phyloP scores from a whole-genome alignment of 2,797 vertebrate genomes.

The Falco biarmicus region DNA sequence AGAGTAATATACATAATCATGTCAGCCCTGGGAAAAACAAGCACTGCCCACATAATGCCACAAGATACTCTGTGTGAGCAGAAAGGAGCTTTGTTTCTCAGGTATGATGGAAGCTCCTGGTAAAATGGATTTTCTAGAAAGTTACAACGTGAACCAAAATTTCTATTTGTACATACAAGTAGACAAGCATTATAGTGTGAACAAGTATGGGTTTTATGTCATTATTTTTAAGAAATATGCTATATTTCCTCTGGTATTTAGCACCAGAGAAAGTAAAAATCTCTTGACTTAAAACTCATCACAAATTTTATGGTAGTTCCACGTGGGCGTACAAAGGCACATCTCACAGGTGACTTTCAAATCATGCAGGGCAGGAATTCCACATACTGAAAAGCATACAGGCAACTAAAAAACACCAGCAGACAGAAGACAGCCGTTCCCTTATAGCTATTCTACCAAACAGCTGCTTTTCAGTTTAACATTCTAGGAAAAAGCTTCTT shows the following conservation, averaged over 20 bases:
- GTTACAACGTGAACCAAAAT: not conserved
- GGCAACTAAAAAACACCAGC: not conserved
- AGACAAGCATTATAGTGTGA: not conserved
- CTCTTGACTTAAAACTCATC: not conserved
- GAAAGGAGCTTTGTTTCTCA: not conserved
- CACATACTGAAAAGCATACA: not conserved
- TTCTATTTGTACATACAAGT: not conserved
- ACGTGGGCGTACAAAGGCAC: not conserved
- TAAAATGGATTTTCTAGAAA: not conserved
- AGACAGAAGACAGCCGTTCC: not conserved
- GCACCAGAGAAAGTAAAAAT: not conserved
- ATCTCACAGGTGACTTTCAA: not conserved
- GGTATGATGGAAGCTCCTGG: accelerated
- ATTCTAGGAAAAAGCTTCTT: not conserved
- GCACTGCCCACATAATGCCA: not conserved
- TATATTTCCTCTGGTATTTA: not conserved
- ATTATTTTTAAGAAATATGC: not conserved
- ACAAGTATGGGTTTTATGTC: not conserved
- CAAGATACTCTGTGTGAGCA: not conserved
- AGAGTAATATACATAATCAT: not conserved
- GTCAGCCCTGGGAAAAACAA: not conserved
- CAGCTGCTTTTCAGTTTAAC: not conserved
- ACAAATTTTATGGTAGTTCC: not conserved
- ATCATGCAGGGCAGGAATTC: not conserved
- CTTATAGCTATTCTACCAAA: not conserved